A percentile compares a stretch with the other conserved stretches of the same genome.
Conservation (phyloP, 2,888 invertebrate species). For the Luperina nickerlii region DNA sequence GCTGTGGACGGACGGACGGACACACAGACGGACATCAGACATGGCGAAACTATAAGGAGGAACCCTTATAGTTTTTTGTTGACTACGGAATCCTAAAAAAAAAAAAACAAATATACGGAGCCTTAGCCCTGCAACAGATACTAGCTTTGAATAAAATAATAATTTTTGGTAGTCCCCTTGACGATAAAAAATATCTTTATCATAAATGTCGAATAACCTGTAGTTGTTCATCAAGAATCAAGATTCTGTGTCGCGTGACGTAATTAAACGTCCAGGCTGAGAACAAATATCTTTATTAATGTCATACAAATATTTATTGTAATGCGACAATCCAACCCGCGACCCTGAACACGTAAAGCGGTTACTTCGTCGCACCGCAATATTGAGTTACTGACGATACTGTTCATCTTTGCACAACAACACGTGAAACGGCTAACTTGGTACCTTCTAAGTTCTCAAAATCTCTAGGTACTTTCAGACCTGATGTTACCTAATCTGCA, state of each 20-base stretch:
- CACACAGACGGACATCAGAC: too few species aligned
- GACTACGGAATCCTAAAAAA: background rate
- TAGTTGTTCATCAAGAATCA: slow-evolving; percentile 13
- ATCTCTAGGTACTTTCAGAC: background rate
- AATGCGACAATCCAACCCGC: slow-evolving; percentile 25
- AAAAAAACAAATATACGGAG: background rate
- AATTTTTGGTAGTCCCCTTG: background rate
- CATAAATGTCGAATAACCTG: slow-evolving; percentile 1
- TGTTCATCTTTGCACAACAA: background rate
- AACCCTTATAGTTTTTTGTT: too few species aligned
- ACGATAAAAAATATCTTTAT: background rate
- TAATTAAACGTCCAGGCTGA: slow-evolving; percentile 24
- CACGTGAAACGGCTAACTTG: background rate
- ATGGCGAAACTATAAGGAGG: too few species aligned
- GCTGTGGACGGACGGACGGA: too few species aligned
- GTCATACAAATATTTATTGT: slow-evolving; percentile 40
- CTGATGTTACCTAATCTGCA: slow-evolving; percentile 19
- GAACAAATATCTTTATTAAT: slow-evolving; percentile 29
- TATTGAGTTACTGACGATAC: background rate
- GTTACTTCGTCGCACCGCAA: slow-evolving; percentile 11
- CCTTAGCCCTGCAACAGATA: background rate
- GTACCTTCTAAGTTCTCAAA: background rate
- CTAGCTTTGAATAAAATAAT: background rate
- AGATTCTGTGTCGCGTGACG: slow-evolving; percentile 23
- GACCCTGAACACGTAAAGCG: slow-evolving; percentile 30